Conservation (phyloP, 2,113 vertebrate genomes). For the Poeciliopsis occidentalis region DNA sequence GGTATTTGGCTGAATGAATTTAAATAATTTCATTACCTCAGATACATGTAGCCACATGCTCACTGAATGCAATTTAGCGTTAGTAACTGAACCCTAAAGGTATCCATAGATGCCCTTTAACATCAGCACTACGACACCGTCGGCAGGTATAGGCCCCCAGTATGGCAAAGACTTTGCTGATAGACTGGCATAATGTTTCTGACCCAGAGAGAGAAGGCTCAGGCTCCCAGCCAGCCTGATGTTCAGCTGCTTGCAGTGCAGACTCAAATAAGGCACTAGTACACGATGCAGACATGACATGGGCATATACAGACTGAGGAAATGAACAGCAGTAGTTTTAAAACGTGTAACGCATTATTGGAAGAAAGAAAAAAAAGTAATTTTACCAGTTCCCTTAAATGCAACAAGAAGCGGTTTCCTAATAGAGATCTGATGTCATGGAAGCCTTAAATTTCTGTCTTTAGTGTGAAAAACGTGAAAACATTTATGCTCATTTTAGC, state of each 20-base stretch:
- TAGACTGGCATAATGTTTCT: conserved; percentile 60
- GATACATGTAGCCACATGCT: conserved; percentile 74
- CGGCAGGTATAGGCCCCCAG: conserved; percentile 65
- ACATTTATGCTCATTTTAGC: conserved; percentile 43
- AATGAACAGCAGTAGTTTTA: conserved; percentile 29
- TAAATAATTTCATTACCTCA: conserved; percentile 55
- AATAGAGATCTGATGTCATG: conserved; percentile 36
- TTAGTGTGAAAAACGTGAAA: conserved; percentile 61
- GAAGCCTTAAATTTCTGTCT: conserved; percentile 54
- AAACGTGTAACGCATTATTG: conserved; percentile 27
- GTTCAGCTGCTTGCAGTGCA: conserved; percentile 64
- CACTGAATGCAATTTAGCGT: conserved; percentile 74
- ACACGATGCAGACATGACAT: conserved; percentile 75
- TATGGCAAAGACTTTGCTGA: conserved; percentile 66
- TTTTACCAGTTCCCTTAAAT: conserved; percentile 21
- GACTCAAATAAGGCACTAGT: conserved; percentile 84
- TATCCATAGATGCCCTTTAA: conserved; percentile 62
- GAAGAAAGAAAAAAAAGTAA: conserved; percentile 7
- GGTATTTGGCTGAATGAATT: conserved; percentile 49
- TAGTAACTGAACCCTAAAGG: conserved; percentile 56
- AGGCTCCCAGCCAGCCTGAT: conserved; percentile 59
- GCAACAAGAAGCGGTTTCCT: conserved; percentile 20
- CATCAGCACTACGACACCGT: conserved; percentile 53
- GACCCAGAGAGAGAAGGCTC: conserved; percentile 67
- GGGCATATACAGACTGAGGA: conserved; percentile 44